Evolutionary conservation across 2,888 invertebrate genomes (phyloP).

Genomic region (Bhutanitis thaidina): DNA sequence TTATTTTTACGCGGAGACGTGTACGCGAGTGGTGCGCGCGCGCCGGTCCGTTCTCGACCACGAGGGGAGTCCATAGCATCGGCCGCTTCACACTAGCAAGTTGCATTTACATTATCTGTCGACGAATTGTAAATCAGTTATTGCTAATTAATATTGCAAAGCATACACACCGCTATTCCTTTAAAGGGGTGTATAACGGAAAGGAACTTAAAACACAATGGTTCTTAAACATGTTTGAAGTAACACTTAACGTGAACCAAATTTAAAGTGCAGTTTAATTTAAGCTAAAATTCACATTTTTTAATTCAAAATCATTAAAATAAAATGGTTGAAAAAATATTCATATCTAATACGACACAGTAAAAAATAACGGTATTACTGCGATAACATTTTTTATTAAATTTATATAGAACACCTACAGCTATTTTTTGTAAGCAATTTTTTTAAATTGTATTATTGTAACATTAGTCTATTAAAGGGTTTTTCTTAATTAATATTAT

Average conservation of each 20-base stretch:
- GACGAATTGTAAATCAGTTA: slow-evolving; percentile 58
- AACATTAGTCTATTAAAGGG: too few relatives aligned
- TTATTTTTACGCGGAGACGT: slow-evolving; percentile 78
- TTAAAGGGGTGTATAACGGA: slow-evolving; percentile 69
- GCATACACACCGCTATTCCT: slow-evolving; percentile 55
- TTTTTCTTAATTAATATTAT: too few relatives aligned
- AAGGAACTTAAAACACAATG: slow-evolving; percentile 58
- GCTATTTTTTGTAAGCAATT: too few relatives aligned
- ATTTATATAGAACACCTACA: too few relatives aligned
- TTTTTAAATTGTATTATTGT: too few relatives aligned
- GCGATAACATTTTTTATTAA: too few relatives aligned
- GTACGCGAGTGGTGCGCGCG: slow-evolving; percentile 68
- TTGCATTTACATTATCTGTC: slow-evolving; percentile 56
- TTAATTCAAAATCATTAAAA: too few relatives aligned
- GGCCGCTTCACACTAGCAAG: slow-evolving; percentile 49
- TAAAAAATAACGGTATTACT: too few relatives aligned
- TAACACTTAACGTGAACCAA: slow-evolving; percentile 39
- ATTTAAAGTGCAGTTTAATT: slow-evolving; percentile 25
- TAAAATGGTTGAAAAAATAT: too few relatives aligned
- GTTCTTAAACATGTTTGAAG: slow-evolving; percentile 48
- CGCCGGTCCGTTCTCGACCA: slow-evolving; percentile 46
- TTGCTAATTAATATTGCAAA: slow-evolving; percentile 74
- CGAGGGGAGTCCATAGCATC: slow-evolving; percentile 58
- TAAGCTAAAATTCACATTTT: not conserved
- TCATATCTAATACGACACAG: too few relatives aligned